Conservation (phyloP, 2,797 vertebrate genomes). For the Tragelaphus oryx region DNA sequence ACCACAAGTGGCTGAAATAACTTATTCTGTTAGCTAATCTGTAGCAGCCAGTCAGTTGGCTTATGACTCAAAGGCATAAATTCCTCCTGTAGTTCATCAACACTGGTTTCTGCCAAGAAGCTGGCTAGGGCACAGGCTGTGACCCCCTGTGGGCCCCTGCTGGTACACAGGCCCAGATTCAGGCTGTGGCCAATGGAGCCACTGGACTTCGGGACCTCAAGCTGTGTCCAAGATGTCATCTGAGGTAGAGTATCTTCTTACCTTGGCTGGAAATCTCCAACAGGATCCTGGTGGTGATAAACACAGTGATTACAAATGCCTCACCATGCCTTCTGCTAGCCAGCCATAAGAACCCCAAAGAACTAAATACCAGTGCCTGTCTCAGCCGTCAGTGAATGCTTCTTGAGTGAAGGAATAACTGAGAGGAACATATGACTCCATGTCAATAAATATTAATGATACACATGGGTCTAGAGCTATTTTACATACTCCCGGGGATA, state of each 20-base stretch:
- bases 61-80: constrained; percentile 34
- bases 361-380: neutral
- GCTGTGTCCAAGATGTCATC: neutral
- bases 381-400: neutral
- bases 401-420: neutral
- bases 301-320: neutral
- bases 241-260: neutral
- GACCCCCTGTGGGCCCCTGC: neutral
- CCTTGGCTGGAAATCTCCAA: neutral
- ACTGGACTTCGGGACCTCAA: neutral
- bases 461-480: neutral
- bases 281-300: neutral
- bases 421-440: neutral
- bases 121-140: neutral
- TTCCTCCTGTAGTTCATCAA: constrained; percentile 15
- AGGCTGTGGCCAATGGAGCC: neutral
- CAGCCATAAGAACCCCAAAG: neutral
- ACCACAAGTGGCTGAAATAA: neutral
- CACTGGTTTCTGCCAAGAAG: constrained; percentile 16
- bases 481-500: neutral
- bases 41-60: constrained; percentile 34
- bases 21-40: constrained; percentile 27
- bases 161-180: neutral
- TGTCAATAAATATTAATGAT: neutral
- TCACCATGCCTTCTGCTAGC: neutral